phyloP scores from a whole-genome alignment of 2,888 invertebrate genomes.

The Pachliopta kotzebuea region DNA sequence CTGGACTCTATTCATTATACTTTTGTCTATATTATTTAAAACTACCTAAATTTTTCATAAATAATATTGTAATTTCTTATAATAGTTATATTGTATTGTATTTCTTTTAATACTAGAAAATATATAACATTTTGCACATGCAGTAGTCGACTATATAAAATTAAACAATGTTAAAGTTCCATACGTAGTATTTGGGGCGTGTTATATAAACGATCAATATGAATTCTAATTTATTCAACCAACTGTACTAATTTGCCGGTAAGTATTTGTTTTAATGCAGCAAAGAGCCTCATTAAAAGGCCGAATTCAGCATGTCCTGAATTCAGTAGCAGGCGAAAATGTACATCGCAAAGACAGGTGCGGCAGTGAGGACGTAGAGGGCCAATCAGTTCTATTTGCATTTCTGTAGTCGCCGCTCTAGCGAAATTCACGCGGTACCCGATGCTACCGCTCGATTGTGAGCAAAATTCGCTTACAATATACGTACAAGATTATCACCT shows the following conservation, averaged over 20 bases:
- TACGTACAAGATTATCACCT: slow-evolving; percentile 48
- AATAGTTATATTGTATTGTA: too few species aligned
- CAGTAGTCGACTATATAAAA: too few species aligned
- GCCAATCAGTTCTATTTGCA: slow-evolving; percentile 64
- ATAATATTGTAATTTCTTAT: too few species aligned
- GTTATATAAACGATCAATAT: too few species aligned
- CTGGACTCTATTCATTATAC: too few species aligned
- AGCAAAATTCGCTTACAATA: slow-evolving; percentile 51
- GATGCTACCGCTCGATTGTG: slow-evolving; percentile 38
- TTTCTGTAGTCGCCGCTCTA: slow-evolving; percentile 56
- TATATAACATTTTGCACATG: too few species aligned
- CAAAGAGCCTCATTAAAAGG: slow-evolving; percentile 29
- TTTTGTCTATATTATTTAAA: too few species aligned
- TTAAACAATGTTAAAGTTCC: too few species aligned
- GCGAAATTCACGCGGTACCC: slow-evolving; percentile 44
- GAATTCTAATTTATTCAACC: slow-evolving; percentile 11
- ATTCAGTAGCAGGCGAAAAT: slow-evolving; percentile 37
- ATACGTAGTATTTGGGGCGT: too few species aligned
- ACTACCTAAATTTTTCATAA: too few species aligned
- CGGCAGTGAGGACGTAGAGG: slow-evolving; percentile 35
- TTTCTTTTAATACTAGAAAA: too few species aligned
- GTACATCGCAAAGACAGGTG: slow-evolving; percentile 40
- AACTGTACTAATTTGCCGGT: slow-evolving; percentile 36
- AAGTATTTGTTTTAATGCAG: slow-evolving; percentile 28
- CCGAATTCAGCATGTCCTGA: slow-evolving; percentile 31